phyloP scores from a whole-genome alignment of 2,888 invertebrate species.

The Oxycera nigricornis region DNA sequence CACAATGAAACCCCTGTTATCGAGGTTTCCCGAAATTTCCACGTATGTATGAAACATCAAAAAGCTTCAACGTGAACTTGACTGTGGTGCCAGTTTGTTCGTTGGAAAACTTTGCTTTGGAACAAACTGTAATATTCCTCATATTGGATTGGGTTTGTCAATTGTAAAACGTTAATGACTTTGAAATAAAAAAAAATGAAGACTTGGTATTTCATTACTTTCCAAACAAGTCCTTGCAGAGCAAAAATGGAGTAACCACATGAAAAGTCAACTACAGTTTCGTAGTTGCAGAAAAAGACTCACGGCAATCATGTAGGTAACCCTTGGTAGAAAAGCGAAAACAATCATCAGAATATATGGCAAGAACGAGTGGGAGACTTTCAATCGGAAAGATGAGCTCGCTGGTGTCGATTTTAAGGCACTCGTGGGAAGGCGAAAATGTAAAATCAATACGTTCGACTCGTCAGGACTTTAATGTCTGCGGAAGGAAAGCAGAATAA shows the following conservation, averaged over 20 bases:
- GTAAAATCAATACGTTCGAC: constrained; percentile 45
- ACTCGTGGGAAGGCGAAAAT: constrained; percentile 33
- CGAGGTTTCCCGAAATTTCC: constrained; percentile 35
- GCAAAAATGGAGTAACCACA: neutral
- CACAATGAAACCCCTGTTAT: constrained; percentile 43
- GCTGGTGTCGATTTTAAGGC: neutral
- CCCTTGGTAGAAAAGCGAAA: neutral
- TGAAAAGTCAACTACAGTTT: neutral
- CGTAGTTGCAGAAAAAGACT: too few relatives aligned
- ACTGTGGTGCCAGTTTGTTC: neutral
- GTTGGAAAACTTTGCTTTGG: neutral
- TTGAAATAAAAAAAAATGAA: too few relatives aligned
- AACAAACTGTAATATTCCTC: too few relatives aligned
- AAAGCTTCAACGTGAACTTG: neutral
- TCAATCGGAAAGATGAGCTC: neutral
- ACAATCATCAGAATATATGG: neutral
- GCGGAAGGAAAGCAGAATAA: constrained; percentile 3
- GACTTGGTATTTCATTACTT: neutral
- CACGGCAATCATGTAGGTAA: too few relatives aligned
- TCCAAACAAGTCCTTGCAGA: neutral
- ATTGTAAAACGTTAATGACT: too few relatives aligned
- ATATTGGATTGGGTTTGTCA: too few relatives aligned
- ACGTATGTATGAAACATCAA: constrained; percentile 1
- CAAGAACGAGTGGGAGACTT: neutral
- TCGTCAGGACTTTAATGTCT: constrained; percentile 43